phyloP scores from a whole-genome alignment of 2,888 invertebrate genomes.

The Neoascia interrupta region DNA sequence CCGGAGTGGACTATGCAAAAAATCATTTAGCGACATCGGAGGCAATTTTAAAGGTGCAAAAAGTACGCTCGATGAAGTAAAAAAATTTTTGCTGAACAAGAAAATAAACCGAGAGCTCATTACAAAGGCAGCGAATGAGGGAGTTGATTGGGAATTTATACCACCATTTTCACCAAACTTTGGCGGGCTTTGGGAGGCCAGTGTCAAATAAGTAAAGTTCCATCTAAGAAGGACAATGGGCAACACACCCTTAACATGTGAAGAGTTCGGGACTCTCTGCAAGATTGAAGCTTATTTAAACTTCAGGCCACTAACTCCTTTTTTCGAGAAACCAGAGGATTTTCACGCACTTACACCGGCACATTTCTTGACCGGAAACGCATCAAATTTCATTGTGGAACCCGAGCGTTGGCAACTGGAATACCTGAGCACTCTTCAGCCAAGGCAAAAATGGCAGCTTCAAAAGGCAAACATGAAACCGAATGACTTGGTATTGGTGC shows the following conservation, averaged over 20 bases:
- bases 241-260: neutral
- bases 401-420: neutral
- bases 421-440: neutral
- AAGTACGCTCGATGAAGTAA: neutral
- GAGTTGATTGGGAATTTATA: neutral
- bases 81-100: neutral
- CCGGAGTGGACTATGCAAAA: neutral
- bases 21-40: neutral
- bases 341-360: neutral
- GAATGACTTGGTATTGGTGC: neutral
- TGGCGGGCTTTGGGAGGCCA: neutral
- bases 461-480: neutral
- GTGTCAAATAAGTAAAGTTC: neutral
- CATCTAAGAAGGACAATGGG: neutral
- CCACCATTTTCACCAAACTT: neutral
- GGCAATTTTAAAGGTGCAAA: neutral
- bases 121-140: neutral
- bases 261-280: neutral
- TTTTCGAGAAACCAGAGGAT: neutral
- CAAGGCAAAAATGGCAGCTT: neutral
- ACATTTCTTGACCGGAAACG: neutral
- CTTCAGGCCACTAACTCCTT: neutral
- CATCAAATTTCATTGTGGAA: neutral
- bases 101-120: neutral
- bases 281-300: neutral